These are phyloP conservation scores for Xenentodon cancila DNA, from an alignment of 2,797 vertebrate genomes.

Conservation along the genomic window DNA sequence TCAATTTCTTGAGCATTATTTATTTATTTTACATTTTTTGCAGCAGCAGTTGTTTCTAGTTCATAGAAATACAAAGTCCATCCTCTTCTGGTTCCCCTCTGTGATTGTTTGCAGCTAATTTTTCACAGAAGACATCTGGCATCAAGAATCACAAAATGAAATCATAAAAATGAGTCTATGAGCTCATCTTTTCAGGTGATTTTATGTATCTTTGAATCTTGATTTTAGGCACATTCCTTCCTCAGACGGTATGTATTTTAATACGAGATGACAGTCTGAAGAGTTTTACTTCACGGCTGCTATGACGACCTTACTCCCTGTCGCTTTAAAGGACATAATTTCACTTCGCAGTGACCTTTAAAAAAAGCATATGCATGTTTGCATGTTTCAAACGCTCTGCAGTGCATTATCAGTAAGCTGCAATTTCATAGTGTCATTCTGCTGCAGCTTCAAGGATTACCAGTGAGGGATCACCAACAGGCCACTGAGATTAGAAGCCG, in stretches of 20 bases:
- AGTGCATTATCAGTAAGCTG: neutral
- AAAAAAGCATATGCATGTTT: neutral
- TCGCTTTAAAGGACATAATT: constrained; percentile 35
- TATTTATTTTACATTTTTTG: neutral
- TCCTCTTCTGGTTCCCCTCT: neutral
- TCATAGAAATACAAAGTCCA: neutral
- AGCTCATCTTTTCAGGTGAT: neutral
- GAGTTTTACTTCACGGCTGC: neutral
- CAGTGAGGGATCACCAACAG: constrained; percentile 1
- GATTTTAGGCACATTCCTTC: neutral
- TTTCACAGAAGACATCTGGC: neutral
- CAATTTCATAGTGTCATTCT: neutral
- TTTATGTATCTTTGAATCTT: neutral
- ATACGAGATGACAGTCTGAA: neutral
- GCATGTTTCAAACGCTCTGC: neutral
- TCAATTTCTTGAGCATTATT: constrained; percentile 7
- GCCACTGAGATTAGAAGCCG: constrained; percentile 26
- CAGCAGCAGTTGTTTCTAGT: neutral
- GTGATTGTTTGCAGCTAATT: neutral
- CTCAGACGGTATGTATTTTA: neutral
- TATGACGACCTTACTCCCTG: constrained; percentile 2
- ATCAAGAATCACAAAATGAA: neutral
- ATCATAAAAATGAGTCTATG: neutral
- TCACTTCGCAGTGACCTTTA: constrained; percentile 36
- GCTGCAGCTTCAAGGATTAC: constrained; percentile 35